These are phyloP conservation scores for Stichopus chloronotus DNA, from an alignment of 35 echinoderm and acorn worm genomes.

Conservation along the genomic window DNA sequence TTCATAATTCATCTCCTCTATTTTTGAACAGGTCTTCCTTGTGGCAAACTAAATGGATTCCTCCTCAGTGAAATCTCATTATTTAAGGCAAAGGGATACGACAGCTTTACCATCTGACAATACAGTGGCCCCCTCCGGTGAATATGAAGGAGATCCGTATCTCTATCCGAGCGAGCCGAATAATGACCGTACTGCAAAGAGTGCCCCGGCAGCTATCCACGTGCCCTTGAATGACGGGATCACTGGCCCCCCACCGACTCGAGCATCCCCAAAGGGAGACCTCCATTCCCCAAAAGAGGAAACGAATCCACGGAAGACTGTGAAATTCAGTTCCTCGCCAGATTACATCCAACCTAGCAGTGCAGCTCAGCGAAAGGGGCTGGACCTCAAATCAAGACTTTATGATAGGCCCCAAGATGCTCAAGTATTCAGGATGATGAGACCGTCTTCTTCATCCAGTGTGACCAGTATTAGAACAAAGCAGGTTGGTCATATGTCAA, in stretches of 20 bases:
- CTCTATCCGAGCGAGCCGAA: background rate
- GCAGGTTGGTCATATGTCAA: background rate
- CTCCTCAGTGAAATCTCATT: slow-evolving; percentile 3
- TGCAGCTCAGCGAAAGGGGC: slow-evolving; percentile 65
- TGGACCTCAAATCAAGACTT: slow-evolving; percentile 87
- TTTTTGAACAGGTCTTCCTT: background rate
- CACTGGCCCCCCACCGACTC: slow-evolving; percentile 31
- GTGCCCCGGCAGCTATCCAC: slow-evolving; percentile 77
- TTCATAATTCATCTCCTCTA: too few species aligned
- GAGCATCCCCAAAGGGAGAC: slow-evolving; percentile 13
- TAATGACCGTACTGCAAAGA: slow-evolving; percentile 59
- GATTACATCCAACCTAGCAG: slow-evolving; percentile 77
- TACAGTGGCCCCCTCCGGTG: background rate
- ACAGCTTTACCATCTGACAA: background rate
- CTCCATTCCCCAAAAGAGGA: background rate
- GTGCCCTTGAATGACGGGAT: slow-evolving; percentile 31
- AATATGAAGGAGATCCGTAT: slow-evolving; percentile 7
- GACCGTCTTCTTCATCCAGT: slow-evolving; percentile 12
- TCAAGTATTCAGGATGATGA: slow-evolving; percentile 75
- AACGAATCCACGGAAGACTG: slow-evolving; percentile 43
- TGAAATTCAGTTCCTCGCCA: slow-evolving; percentile 67
- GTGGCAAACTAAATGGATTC: background rate
- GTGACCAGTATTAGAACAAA: background rate
- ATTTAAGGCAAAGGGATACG: background rate
- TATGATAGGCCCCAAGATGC: slow-evolving; percentile 94